Evolutionary conservation across 2,888 invertebrate species (phyloP), one percentile per base, ranked within the genome.

Genomic region (Actias luna): DNA sequence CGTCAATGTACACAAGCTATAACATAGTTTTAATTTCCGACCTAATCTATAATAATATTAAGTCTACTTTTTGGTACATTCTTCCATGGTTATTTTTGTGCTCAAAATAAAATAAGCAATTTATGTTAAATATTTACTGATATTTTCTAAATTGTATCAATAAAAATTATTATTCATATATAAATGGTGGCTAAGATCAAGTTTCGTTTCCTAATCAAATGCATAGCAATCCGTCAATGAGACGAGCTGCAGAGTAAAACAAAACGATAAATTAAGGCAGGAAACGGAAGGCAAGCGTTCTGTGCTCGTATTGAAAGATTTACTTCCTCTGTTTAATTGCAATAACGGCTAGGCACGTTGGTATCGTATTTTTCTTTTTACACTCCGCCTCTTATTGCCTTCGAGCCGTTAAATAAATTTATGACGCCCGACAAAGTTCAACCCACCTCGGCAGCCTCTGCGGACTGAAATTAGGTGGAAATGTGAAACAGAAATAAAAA

Each of bases 291-390:
- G 86, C 88, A 85, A 90, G 87, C 84, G 89, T 76, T 84, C 79
- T 82, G 83, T 76, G 87, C 88, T 89, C 89, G 91, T 91, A 92
- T 92, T 91, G 92, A 92, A 92, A 92, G 92, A 92, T 92, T 92
- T 92, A 92, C 92, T 92, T 92, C 92, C 92, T 89, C 89, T 89
- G 92, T 92, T 92, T 92, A 92, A 92, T 92, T 92, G 92, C 92
- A 92, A 92, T 92, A 92, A 92, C 92, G 92, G 89, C 91, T 90
- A 89, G 91, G 92, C 92, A 92, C 92, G 92, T 92, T 89, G 91
- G 90, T 92, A 92, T 90, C 92, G 92, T 92, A 92, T 92, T 92
- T 92, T 92, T 92, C 92, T 92, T 91, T 92, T 92, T 89, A 91
- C 91, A 88, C 92, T 88, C 90, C 85, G 85, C 89, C 92, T 91